These are phyloP conservation scores for Otolemur garnettii DNA, from an alignment of 2,113 vertebrate genomes.

Conservation along the genomic window DNA sequence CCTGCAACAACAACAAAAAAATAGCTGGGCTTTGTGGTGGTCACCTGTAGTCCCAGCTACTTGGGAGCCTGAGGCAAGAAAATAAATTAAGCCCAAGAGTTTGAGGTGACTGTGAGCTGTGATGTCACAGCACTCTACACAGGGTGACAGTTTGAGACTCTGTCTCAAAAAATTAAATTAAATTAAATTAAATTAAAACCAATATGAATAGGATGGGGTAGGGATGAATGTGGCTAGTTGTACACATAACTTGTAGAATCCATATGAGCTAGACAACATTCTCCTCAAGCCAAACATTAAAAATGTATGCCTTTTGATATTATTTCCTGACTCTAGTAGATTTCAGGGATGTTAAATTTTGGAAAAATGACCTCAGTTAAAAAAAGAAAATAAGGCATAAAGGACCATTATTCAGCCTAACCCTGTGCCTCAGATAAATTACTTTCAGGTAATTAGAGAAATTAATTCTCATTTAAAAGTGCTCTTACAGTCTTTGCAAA, in stretches of 20 bases:
- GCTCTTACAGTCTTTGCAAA: neutral
- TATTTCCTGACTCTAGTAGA: neutral
- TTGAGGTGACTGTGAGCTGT: no score
- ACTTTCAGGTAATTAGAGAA: neutral
- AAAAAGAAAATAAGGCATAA: neutral
- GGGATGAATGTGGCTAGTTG: neutral
- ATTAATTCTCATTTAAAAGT: neutral
- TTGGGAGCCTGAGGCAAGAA: no score
- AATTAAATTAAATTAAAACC: constrained; percentile 11
- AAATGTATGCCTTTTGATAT: neutral
- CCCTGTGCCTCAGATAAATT: neutral
- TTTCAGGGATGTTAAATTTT: neutral
- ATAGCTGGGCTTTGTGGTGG: no score
- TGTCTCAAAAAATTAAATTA: neutral
- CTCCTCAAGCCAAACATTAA: neutral
- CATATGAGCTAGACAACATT: neutral
- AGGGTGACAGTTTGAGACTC: no score
- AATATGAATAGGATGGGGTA: neutral
- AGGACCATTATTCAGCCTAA: neutral
- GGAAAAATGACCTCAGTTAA: neutral
- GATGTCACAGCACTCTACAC: no score
- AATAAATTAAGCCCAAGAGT: no score
- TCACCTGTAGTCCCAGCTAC: no score
- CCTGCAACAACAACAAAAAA: no score
- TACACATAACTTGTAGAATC: neutral